phyloP scores from a whole-genome alignment of 53 echinoderm and acorn worm species.

The Paelopatides confundens region DNA sequence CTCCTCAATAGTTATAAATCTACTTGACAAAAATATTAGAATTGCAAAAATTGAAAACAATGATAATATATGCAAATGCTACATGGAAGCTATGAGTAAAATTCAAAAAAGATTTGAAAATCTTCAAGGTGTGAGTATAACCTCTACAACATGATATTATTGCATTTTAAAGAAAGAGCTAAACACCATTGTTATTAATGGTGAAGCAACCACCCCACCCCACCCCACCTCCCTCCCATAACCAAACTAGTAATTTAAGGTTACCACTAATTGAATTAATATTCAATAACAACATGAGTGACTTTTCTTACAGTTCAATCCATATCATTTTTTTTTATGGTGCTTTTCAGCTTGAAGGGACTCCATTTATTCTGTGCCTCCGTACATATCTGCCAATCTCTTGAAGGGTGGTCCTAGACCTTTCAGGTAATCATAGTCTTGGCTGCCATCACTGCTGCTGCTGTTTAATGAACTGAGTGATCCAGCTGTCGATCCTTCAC shows the following conservation, averaged over 20 bases:
- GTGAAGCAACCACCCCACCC: too few species aligned
- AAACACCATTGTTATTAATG: neutral
- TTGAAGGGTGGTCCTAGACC: conserved; percentile 97
- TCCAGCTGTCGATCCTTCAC: conserved; percentile 90
- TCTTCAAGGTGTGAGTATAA: neutral
- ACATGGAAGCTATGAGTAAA: neutral
- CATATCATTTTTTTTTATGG: neutral
- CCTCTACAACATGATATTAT: neutral
- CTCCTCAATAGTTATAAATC: too few species aligned
- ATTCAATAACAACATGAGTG: neutral
- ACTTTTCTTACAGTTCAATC: neutral
- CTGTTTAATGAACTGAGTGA: conserved; percentile 97
- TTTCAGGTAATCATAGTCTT: conserved; percentile 72
- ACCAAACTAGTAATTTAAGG: too few species aligned
- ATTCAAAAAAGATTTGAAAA: neutral
- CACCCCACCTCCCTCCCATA: too few species aligned
- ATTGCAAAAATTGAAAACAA: neutral
- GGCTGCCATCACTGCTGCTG: conserved; percentile 78
- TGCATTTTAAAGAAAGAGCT: neutral
- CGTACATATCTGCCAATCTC: conserved; percentile 98
- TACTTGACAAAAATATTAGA: neutral
- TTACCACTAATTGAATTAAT: too few species aligned
- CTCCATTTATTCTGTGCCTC: conserved; percentile 25
- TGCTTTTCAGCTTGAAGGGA: neutral
- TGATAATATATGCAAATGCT: too few species aligned